phyloP scores from a whole-genome alignment of 1,140 invertebrate genomes.

The Philotrypesis tridentata region DNA sequence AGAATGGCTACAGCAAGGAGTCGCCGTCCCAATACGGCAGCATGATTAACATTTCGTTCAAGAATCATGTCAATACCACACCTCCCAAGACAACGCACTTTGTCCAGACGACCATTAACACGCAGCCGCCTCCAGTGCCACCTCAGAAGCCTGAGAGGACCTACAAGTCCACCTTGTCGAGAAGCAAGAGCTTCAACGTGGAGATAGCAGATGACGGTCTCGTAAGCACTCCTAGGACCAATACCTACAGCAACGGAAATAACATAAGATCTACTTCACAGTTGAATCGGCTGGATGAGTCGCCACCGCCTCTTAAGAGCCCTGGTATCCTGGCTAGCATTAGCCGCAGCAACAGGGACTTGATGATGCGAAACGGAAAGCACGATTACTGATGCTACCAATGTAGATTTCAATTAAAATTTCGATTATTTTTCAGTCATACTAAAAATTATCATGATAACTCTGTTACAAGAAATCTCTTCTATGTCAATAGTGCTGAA shows the following conservation, averaged over 20 bases:
- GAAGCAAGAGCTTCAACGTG: constrained; percentile 91
- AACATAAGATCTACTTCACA: constrained; percentile 86
- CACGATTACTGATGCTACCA: constrained; percentile 55
- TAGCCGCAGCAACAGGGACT: constrained; percentile 85
- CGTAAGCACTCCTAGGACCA: constrained; percentile 36
- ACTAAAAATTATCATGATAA: not conserved
- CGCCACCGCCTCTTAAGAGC: constrained; percentile 86
- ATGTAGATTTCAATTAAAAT: not conserved
- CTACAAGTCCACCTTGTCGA: constrained; percentile 81
- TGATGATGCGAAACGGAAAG: constrained; percentile 75
- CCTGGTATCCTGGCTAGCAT: constrained; percentile 89
- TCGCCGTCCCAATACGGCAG: constrained; percentile 72
- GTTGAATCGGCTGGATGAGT: constrained; percentile 80
- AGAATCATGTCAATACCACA: constrained; percentile 75
- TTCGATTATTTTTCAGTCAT: not conserved
- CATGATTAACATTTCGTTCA: constrained; percentile 85
- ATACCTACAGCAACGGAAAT: constrained; percentile 60
- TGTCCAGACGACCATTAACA: constrained; percentile 62
- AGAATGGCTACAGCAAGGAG: constrained; percentile 43
- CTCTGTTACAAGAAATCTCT: not conserved
- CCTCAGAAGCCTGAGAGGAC: constrained; percentile 84
- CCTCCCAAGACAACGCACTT: constrained; percentile 55
- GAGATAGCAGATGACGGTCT: constrained; percentile 72
- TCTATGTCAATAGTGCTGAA: not conserved
- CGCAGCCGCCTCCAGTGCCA: constrained; percentile 65